Conservation (phyloP, 2,113 vertebrate species). For the Collichthys lucidus region DNA sequence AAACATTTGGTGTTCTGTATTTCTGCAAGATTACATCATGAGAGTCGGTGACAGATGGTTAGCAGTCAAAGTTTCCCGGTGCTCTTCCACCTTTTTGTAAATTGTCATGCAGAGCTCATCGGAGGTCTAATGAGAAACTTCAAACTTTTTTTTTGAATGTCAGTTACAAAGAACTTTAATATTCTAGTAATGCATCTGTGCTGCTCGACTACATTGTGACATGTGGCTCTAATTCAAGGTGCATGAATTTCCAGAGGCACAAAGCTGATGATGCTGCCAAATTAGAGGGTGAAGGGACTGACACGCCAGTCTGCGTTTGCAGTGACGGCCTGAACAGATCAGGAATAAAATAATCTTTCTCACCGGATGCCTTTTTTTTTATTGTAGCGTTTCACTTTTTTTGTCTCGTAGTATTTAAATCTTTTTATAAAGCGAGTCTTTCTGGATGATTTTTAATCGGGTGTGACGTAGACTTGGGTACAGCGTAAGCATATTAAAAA, state of each 20-base stretch:
- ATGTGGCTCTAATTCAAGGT: conserved; percentile 93
- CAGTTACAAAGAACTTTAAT: conserved; percentile 92
- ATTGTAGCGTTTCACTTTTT: background rate
- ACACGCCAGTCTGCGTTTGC: conserved; percentile 74
- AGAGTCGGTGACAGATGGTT: conserved; percentile 14
- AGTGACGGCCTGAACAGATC: background rate
- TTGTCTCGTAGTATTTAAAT: background rate
- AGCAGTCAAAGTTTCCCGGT: background rate
- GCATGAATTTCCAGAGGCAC: conserved; percentile 93
- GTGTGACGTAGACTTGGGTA: background rate
- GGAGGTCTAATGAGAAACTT: conserved; percentile 91
- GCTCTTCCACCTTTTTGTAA: conserved; percentile 85
- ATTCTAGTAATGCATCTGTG: conserved; percentile 88
- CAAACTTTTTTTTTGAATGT: conserved; percentile 93
- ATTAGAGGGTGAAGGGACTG: conserved; percentile 87
- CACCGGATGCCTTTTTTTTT: background rate
- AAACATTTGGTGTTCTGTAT: background rate
- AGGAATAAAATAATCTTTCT: conserved; percentile 9
- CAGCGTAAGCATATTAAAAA: conserved; percentile 8
- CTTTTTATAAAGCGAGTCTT: background rate
- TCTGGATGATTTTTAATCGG: background rate
- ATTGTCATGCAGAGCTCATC: conserved; percentile 82
- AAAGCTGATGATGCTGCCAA: conserved; percentile 89
- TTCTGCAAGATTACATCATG: background rate
- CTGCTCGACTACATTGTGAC: conserved; percentile 90